Conservation (phyloP, 2,797 vertebrate genomes). For the Syncerus caffer region DNA sequence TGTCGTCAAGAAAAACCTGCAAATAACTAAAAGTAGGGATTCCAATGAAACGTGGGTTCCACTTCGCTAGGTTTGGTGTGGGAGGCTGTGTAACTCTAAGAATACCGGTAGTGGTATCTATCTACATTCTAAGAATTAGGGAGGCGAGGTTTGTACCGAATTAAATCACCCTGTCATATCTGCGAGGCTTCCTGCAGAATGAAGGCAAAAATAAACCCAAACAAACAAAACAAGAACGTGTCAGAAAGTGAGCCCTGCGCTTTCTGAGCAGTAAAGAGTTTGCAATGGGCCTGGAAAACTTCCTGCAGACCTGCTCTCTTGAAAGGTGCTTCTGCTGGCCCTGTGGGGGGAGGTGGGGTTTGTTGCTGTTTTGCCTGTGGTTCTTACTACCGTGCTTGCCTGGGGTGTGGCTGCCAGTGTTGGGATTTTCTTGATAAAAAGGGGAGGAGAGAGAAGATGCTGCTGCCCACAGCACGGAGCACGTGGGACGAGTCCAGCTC, state of each 20-base stretch:
- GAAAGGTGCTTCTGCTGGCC: not conserved
- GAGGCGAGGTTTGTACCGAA: conserved; percentile 74
- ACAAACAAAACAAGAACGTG: conserved; percentile 31
- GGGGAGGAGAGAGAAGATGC: not conserved
- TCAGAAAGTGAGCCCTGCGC: not conserved
- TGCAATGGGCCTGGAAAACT: not conserved
- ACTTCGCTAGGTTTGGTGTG: conserved; percentile 53
- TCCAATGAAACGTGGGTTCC: conserved; percentile 75
- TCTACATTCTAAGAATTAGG: conserved; percentile 85
- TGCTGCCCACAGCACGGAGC: not conserved
- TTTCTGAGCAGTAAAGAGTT: not conserved
- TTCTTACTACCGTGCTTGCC: not conserved
- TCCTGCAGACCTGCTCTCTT: not conserved
- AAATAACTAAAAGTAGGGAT: conserved; percentile 77
- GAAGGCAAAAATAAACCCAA: conserved; percentile 54
- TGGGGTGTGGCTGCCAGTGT: not conserved
- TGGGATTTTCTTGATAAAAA: conserved; percentile 25
- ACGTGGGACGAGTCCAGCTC: not conserved
- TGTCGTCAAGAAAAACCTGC: conserved; percentile 80
- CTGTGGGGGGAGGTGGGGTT: not conserved
- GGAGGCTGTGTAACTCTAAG: conserved; percentile 74
- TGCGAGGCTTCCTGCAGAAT: conserved; percentile 80
- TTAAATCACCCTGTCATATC: conserved; percentile 76
- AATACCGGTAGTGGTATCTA: conserved; percentile 87
- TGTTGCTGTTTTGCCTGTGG: not conserved